Evolutionary conservation across 1,140 invertebrate genomes (phyloP), one percentile per base, ranked within the genome.

Genomic region (Tenebrio molitor): DNA sequence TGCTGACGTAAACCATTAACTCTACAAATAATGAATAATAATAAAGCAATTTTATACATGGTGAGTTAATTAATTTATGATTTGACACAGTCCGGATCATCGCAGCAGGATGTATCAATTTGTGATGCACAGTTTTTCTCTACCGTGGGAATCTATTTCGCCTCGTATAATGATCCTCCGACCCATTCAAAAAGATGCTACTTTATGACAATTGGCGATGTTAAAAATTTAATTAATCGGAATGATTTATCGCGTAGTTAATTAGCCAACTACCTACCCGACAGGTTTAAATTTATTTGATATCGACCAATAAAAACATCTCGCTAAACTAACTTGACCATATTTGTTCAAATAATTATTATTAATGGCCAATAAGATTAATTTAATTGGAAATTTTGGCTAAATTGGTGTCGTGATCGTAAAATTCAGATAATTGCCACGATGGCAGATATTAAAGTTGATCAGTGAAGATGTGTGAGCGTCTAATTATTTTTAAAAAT

Each of bases 181-280:
- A 39, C 6, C 2, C 6, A 39, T n/a, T n/a, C 36, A 39, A 7
- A 33, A 39, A 39, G 36, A 39, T 12, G 12, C 36, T 39, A 58
- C 50, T 58, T 58, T 58, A 5, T 39, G 36, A 39, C 36, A 39
- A 33, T 33, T 33, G 29, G 29, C 23, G n/a, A 14, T 8, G 12
- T 41, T 19, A 50, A 50, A 21, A 8, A 44, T 4, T 50, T 50
- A 50, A 50, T 50, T 50, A 50, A 50, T 50, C n/a, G 44, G 16
- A 8, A 19, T 50, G 19, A 50, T 50, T 50, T 50, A 50, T 50
- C 7, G 44, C n/a, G n/a, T 17, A 19, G 44, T 21, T 50, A 50
- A 50, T 50, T 16, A 21, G 19, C 29, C n/a, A n/a, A n/a, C n/a
- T n/a, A 33, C 29, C 44, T 50, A 50, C 14, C 10, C 7, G 44